These are phyloP conservation scores for Aramus guarauna DNA, from an alignment of 2,113 vertebrate species.

Conservation along the genomic window DNA sequence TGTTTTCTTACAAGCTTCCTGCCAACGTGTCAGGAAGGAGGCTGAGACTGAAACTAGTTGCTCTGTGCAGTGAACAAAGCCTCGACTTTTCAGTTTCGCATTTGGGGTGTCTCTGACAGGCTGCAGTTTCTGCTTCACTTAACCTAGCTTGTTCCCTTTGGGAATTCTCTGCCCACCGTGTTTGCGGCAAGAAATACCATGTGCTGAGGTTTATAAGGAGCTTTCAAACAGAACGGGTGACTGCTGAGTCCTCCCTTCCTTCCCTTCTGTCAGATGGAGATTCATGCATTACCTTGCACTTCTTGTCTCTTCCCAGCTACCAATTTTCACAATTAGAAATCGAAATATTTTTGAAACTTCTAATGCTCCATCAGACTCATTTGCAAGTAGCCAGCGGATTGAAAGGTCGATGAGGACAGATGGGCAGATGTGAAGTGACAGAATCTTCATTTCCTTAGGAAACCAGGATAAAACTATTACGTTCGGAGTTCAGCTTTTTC, in stretches of 20 bases:
- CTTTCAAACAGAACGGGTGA: not conserved
- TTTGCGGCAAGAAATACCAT: not conserved
- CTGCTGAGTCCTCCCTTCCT: not conserved
- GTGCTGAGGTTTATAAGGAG: not conserved
- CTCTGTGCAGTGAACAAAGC: not conserved
- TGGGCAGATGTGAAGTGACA: not conserved
- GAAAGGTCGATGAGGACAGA: not conserved
- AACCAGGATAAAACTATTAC: not conserved
- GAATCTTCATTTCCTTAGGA: slow-evolving; percentile 18
- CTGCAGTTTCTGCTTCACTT: slow-evolving; percentile 36
- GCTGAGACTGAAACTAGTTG: not conserved
- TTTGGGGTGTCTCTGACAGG: slow-evolving; percentile 1
- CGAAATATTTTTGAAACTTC: not conserved
- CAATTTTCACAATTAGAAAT: not conserved
- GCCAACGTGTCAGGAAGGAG: not conserved
- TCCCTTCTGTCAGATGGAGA: not conserved
- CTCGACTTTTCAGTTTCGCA: not conserved
- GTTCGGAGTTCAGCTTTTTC: slow-evolving; percentile 6
- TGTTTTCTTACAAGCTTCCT: not conserved
- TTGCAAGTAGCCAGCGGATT: not conserved
- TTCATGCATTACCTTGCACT: not conserved
- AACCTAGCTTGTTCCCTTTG: not conserved
- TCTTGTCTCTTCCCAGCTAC: not conserved
- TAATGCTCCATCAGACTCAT: not conserved
- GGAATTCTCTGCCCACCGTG: not conserved